Conservation (phyloP, 2,113 vertebrate genomes). For the cat (Felis catus) region F.catus_Fca126_mat1.0 CM031419.1:96917501-96918000, state of each 20-base stretch:
- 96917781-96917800: neutral
- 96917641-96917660: neutral
- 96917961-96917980: neutral
- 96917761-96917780: neutral
- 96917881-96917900: slow-evolving; percentile 24
- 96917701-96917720: neutral
- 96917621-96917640: neutral
- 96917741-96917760: neutral
- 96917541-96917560: neutral
- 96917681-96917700: neutral
- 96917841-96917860: neutral
- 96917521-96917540: neutral
- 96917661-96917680: neutral
- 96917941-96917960: slow-evolving; percentile 11
- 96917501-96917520: neutral
- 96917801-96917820: slow-evolving; percentile 11
- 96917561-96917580: neutral
- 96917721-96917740: slow-evolving; percentile 6
- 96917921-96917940: slow-evolving; percentile 6
- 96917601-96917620: neutral
- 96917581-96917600: neutral
- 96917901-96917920: slow-evolving; percentile 1
- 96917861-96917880: neutral
- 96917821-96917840: slow-evolving; percentile 32
- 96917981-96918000: neutral